These are phyloP conservation scores for Lytechinus pictus DNA, from an alignment of 35 echinoderm and acorn worm genomes.

Conservation along the genomic window DNA sequence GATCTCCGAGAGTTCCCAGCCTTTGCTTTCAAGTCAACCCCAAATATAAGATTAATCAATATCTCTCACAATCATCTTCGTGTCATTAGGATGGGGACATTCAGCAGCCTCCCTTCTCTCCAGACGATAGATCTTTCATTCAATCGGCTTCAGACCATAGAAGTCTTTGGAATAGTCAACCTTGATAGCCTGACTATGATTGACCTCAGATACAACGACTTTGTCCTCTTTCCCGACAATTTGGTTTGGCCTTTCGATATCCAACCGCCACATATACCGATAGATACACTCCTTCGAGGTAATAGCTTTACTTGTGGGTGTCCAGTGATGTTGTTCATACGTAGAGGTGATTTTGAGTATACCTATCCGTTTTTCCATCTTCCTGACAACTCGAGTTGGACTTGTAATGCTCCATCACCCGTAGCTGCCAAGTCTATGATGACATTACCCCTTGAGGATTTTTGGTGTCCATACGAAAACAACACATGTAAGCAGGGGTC, in stretches of 20 bases:
- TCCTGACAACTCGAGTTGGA: background rate
- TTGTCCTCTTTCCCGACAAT: background rate
- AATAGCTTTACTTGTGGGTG: conserved; percentile 16
- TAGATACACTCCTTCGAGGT: background rate
- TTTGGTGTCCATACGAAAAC: conserved; percentile 24
- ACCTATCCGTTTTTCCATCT: background rate
- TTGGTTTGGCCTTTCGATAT: background rate
- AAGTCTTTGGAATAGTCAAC: background rate
- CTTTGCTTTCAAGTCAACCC: background rate
- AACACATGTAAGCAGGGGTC: background rate
- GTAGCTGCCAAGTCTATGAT: background rate
- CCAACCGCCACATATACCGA: conserved; percentile 8
- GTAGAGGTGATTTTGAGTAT: background rate
- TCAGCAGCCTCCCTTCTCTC: conserved; percentile 10
- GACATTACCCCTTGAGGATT: background rate
- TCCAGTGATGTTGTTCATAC: background rate
- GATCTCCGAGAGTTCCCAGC: background rate
- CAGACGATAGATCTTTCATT: conserved; percentile 26
- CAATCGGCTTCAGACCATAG: background rate
- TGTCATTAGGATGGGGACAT: background rate
- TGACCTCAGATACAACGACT: conserved; percentile 37
- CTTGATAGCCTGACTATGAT: conserved; percentile 9
- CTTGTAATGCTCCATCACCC: conserved; percentile 19
- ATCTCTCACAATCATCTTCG: conserved; percentile 20
- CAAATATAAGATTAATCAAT: background rate